These are phyloP conservation scores for Morone chrysops DNA, from an alignment of 2,113 vertebrate genomes.

Conservation along the genomic window DNA sequence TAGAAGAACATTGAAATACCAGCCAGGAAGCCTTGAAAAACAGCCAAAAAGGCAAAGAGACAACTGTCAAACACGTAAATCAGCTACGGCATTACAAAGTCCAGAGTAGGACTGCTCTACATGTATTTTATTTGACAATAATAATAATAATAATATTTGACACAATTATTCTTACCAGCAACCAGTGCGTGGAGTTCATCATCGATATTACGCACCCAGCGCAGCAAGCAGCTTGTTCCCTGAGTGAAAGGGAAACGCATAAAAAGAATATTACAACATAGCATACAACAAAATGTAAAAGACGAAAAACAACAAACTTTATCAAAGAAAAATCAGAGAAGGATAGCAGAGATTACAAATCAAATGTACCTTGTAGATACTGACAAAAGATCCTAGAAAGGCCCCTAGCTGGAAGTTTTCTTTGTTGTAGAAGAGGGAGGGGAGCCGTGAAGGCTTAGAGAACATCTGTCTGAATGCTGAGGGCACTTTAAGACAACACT, in stretches of 20 bases:
- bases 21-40: conserved; percentile 91
- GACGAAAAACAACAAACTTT: too few relatives aligned
- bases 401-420: conserved; percentile 98
- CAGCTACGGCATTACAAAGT: background rate
- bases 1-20: conserved; percentile 99
- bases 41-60: background rate
- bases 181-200: conserved; percentile 97
- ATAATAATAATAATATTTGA: background rate
- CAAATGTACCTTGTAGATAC: conserved; percentile 94
- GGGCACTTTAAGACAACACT: conserved; percentile 97
- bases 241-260: conserved; percentile 63
- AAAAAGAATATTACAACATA: background rate
- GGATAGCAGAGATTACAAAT: too few relatives aligned
- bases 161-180: conserved; percentile 86
- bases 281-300: too few relatives aligned
- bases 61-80: background rate
- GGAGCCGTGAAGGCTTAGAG: conserved; percentile 92
- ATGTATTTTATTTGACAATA: background rate
- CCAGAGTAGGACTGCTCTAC: background rate
- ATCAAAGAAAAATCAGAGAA: background rate
- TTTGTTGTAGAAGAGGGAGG: conserved; percentile 97
- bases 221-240: conserved; percentile 96
- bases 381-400: conserved; percentile 97
- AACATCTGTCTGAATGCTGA: conserved; percentile 94
- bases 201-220: conserved; percentile 95